Conservation (phyloP, 2,797 vertebrate species). For the Glossophaga mutica region DNA sequence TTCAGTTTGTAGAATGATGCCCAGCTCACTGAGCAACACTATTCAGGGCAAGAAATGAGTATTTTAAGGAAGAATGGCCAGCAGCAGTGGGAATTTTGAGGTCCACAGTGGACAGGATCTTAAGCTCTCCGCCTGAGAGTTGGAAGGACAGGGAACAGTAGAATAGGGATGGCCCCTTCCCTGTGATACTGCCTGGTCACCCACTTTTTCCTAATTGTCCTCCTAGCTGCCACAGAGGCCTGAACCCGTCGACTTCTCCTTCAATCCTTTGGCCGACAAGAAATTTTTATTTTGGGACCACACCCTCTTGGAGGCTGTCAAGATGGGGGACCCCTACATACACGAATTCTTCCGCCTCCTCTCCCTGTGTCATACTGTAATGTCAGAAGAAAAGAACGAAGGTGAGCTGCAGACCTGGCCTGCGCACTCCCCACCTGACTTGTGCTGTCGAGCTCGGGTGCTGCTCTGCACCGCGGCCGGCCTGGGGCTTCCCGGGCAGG, state of each 20-base stretch:
- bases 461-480: not conserved
- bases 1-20: not conserved
- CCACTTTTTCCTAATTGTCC: not conserved
- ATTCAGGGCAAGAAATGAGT: not conserved
- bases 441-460: fast-evolving
- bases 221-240: slow-evolving; percentile 73
- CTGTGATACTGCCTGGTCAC: too few relatives aligned
- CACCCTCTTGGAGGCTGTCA: slow-evolving; percentile 89
- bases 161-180: not conserved
- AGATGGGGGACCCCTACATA: slow-evolving; percentile 85
- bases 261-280: slow-evolving; percentile 90
- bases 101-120: fast-evolving
- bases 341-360: slow-evolving; percentile 95
- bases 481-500: not conserved
- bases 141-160: fast-evolving
- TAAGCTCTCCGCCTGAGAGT: not conserved
- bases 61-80: not conserved
- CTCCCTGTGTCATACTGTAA: slow-evolving; percentile 94
- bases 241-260: slow-evolving; percentile 91
- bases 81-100: not conserved
- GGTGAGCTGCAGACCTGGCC: slow-evolving; percentile 76
- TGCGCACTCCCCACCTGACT: fast-evolving
- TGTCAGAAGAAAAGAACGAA: slow-evolving; percentile 93
- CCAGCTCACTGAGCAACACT: not conserved
- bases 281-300: slow-evolving; percentile 92